Evolutionary conservation across 37 sponge, comb jelly and placozoan genomes (phyloP).

Genomic region (Ephydatia muelleri): DNA sequence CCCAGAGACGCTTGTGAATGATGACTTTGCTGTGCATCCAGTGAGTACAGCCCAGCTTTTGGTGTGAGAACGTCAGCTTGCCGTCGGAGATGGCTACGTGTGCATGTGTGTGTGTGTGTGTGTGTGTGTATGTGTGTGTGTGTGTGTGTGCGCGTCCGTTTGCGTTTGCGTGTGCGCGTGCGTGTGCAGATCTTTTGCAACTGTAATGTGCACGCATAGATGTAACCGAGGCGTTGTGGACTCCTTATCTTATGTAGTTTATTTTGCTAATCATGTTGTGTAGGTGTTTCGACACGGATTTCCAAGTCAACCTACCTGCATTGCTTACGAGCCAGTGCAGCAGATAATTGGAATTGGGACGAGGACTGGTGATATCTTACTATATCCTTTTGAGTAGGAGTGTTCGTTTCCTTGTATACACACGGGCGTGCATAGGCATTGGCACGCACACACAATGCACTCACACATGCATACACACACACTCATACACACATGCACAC

Average conservation of each 20-base stretch:
- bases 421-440: too few relatives aligned
- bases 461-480: conserved; percentile 29
- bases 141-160: too few relatives aligned
- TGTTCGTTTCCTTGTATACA: too few relatives aligned
- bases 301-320: conserved; percentile 70
- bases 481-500: conserved; percentile 32
- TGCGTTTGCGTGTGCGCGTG: background rate
- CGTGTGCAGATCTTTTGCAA: too few relatives aligned
- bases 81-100: background rate
- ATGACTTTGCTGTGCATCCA: conserved; percentile 43
- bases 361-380: conserved; percentile 54
- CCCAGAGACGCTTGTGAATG: conserved; percentile 42
- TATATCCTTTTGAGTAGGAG: conserved; percentile 57
- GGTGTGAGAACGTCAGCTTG: background rate
- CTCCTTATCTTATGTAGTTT: background rate
- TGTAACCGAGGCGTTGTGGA: background rate
- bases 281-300: conserved; percentile 81
- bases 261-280: background rate
- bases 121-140: too few relatives aligned
- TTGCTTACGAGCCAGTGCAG: conserved; percentile 72
- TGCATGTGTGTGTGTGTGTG: background rate
- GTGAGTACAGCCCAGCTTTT: conserved; percentile 18
- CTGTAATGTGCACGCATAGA: background rate
- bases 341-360: conserved; percentile 77
- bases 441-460: conserved; percentile 23